phyloP scores from a whole-genome alignment of 2,797 vertebrate genomes.

The Platyrinchus mystaceus region DNA sequence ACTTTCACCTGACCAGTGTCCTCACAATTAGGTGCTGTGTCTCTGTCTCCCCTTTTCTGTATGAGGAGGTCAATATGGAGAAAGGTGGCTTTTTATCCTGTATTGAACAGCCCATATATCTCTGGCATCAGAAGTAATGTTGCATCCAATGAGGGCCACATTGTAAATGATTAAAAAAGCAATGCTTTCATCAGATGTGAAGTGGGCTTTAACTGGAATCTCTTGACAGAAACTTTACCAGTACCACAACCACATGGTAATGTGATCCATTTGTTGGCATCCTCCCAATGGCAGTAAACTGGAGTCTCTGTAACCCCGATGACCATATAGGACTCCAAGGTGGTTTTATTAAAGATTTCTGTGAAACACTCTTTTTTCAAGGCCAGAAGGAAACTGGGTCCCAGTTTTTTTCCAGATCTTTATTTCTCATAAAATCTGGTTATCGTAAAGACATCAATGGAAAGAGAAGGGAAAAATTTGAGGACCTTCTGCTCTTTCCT shows the following conservation, averaged over 20 bases:
- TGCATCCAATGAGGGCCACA: neutral
- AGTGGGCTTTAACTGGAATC: neutral
- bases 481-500: neutral
- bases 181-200: neutral
- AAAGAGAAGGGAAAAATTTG: neutral
- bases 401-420: neutral
- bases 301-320: neutral
- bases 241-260: neutral
- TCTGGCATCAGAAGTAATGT: neutral
- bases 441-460: neutral
- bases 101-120: neutral
- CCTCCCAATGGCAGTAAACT: neutral
- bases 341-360: neutral
- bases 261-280: neutral
- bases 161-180: conserved; percentile 15
- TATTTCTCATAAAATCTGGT: conserved; percentile 15
- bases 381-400: neutral
- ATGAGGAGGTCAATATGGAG: neutral
- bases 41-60: neutral
- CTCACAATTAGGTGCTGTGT: neutral
- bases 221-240: neutral
- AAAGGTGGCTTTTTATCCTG: conserved; percentile 19
- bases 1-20: neutral
- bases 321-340: neutral
- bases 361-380: neutral